phyloP scores from a whole-genome alignment of 2,797 vertebrate genomes.

The Pseudopleuronectes americanus region DNA sequence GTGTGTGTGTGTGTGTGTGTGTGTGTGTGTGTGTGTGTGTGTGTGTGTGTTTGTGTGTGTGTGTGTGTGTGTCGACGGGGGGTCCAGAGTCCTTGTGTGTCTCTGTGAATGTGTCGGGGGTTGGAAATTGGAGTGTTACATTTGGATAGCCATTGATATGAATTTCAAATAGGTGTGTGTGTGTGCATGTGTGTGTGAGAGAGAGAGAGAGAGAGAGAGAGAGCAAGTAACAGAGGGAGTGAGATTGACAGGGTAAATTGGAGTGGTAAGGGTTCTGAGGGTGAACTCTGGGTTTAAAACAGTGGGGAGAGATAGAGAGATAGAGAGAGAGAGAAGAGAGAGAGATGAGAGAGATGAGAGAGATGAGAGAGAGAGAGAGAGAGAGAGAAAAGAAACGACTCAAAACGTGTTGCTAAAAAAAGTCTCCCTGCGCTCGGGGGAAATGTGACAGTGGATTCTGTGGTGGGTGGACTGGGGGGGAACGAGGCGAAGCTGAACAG shows the following conservation, averaged over 20 bases:
- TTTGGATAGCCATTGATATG: constrained; percentile 56
- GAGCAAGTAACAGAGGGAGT: constrained; percentile 36
- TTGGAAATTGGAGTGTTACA: constrained; percentile 43
- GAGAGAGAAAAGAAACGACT: constrained; percentile 39
- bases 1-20: neutral
- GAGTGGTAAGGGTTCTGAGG: constrained; percentile 56
- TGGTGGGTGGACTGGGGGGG: constrained; percentile 42
- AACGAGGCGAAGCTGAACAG: constrained; percentile 34
- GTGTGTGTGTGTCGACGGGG: neutral
- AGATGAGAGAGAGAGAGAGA: constrained; percentile 3
- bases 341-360: constrained; percentile 9
- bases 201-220: constrained; percentile 23
- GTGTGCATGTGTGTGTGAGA: constrained; percentile 3
- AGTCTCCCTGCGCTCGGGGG: constrained; percentile 34
- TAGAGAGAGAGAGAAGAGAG: neutral
- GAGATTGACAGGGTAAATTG: constrained; percentile 79
- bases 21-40: constrained; percentile 6
- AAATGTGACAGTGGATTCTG: constrained; percentile 45
- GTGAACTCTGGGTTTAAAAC: constrained; percentile 63
- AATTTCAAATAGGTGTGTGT: constrained; percentile 63
- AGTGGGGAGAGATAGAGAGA: constrained; percentile 14
- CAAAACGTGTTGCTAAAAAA: constrained; percentile 50
- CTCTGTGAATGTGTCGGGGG: constrained; percentile 42
- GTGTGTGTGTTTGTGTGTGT: neutral
- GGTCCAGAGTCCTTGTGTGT: constrained; percentile 25